Base-by-base conservation (phyloP, 2,888 invertebrate genomes). In the Eupeodes latifasciatus region DNA sequence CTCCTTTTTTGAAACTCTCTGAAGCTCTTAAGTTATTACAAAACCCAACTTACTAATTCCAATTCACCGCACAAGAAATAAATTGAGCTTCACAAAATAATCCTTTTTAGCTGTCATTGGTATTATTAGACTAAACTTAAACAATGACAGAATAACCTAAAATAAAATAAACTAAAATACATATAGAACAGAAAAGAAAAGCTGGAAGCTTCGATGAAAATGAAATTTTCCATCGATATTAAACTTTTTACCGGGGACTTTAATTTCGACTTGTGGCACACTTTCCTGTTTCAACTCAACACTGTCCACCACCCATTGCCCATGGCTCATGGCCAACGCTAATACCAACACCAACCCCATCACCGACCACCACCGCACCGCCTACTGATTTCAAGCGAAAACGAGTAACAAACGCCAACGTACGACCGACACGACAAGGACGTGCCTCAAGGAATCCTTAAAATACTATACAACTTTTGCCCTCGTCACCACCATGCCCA, bases 11-110 rank as follows among this genome's bases (percentile, higher is more conserved):
- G 4, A 9, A 27, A 27, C 14, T 12, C 16, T 16, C 7, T 14
- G 16, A 5, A 47, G 64, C 36, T 69, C 16, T 53, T 51, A 36
- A 53, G 6, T 36, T 36, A 44, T 78, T 49, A 14, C 44, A 44
- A 71, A 71, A 78, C 40, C 74, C 14, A 67, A 57, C 67, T 49
- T n/a, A 57, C 62, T 78, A 71, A 71, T 86, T 79, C 75, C 44
- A 75, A 80, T 80, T 83, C 79, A 76, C 72, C 66, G 49, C 76
- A 76, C 27, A 71, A 27, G 80, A 83, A 84, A 62, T 81, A 80
- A 80, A 80, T 84, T 84, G 67, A 87, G 84, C 83, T 81, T 72
- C 67, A 77, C 72, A 72, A 71, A 71, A 83, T 87, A 87, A 87
- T 87, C 80, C 83, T 87, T 84, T 80, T 77, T 80, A 72, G 83